Base-by-base conservation (phyloP, 1,140 invertebrate genomes). In the Hydropsyche tenuis region DNA sequence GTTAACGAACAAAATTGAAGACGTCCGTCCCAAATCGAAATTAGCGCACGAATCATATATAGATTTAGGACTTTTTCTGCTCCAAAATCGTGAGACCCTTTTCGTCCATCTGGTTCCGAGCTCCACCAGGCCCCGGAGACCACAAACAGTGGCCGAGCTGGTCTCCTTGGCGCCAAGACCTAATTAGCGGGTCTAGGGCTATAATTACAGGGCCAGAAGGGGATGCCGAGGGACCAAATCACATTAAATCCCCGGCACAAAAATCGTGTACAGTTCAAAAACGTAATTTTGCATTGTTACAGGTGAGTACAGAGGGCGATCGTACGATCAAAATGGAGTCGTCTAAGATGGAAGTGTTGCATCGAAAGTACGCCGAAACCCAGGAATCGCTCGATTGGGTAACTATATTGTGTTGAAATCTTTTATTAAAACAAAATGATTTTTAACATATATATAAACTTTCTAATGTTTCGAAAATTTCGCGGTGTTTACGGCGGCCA, bases 241-340 rank as follows among this genome's bases (percentile, higher is more conserved):
- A 60, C 20, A 60, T 60, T 25, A 25, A 60, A 60, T 37, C n/a
- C n/a, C n/a, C n/a, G n/a, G n/a, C n/a, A 60, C 51, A 12, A 56
- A 37, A 37, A 56, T 56, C 22, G 4, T 14, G 11, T n/a, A n/a
- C n/a, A n/a, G n/a, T n/a, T n/a, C n/a, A 48, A 60, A 60, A 9
- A 60, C 11, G 23, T 25, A 60, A 23, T 9, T 37, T 37, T 37
- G n/a, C 65, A 42, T 69, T 46, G 37, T 73, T 77, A 5, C 62
- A 77, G 76, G 76, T 77, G 76, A 77, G 76, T 77, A 77, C 76
- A 25, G 76, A 73, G 51, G 66, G 69, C n/a, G 65, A 69, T 73
- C 73, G 76, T 43, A 53, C 72, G 56, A 56, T 77, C 73, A 77
- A 77, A 75, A 75, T 75, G 76, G 76, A 77, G 60, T 43, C 73